Percentiles rank a stretch among this genome's conserved stretches.
These are phyloP conservation scores for Trichomalopsis sarcophagae DNA, from an alignment of 1,140 invertebrate species.

Conservation along the genomic window DNA sequence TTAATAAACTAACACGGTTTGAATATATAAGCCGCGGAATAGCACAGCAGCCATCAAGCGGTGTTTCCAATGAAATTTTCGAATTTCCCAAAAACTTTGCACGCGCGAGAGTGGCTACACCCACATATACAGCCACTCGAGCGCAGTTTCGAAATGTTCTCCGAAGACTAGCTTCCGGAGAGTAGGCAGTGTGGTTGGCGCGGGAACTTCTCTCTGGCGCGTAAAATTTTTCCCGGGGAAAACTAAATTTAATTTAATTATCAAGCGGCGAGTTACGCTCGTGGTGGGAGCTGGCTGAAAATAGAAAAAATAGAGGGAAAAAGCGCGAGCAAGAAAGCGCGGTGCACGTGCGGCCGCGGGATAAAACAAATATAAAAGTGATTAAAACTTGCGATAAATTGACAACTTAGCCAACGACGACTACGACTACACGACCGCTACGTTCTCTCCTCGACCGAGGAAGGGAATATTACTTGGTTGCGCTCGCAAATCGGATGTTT, in stretches of 20 bases:
- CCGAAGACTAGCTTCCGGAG: background rate
- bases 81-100: background rate
- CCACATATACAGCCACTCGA: background rate
- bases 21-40: too few relatives aligned
- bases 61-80: too few relatives aligned
- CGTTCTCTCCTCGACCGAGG: background rate
- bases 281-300: background rate
- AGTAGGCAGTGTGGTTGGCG: background rate
- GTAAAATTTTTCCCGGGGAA: slow-evolving; percentile 3
- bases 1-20: too few relatives aligned
- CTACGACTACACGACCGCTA: background rate
- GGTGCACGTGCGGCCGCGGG: background rate
- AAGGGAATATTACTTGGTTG: background rate
- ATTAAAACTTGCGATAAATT: slow-evolving; percentile 34
- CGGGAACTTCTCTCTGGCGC: background rate
- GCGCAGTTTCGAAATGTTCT: background rate
- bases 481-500: background rate
- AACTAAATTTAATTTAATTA: slow-evolving; percentile 30
- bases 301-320: background rate
- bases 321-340: background rate
- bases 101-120: background rate
- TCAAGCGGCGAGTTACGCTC: slow-evolving; percentile 9
- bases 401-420: slow-evolving; percentile 14
- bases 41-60: too few relatives aligned
- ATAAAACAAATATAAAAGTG: slow-evolving; percentile 36